Conservation (phyloP, 2,797 vertebrate genomes). For the Rhynchotus rufescens region DNA sequence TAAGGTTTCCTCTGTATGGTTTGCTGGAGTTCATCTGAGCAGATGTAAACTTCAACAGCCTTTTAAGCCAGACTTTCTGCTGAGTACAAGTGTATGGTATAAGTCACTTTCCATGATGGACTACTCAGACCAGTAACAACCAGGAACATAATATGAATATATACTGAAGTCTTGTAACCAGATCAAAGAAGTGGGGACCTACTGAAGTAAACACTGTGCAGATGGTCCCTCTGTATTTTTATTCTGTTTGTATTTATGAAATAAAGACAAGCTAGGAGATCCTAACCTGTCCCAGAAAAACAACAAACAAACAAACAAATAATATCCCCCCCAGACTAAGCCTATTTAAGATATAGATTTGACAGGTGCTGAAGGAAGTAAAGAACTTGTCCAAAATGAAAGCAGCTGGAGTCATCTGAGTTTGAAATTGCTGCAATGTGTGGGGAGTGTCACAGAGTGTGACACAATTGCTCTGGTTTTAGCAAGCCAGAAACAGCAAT, state of each 20-base stretch:
- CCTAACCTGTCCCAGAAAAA: background rate
- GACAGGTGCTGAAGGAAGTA: background rate
- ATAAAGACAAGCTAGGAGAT: background rate
- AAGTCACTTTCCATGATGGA: background rate
- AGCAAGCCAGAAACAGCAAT: background rate
- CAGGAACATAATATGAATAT: background rate
- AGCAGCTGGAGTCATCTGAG: background rate
- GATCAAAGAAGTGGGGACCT: background rate
- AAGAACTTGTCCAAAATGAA: constrained; percentile 12
- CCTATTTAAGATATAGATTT: background rate
- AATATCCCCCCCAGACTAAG: fast-evolving
- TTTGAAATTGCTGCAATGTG: background rate
- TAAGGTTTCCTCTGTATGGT: background rate
- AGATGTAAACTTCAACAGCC: background rate
- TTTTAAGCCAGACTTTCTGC: background rate
- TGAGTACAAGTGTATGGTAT: background rate
- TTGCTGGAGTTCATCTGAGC: background rate
- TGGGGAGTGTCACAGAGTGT: background rate
- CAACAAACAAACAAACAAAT: too few species aligned
- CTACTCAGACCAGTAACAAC: background rate
- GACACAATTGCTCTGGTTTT: background rate
- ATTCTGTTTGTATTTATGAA: background rate
- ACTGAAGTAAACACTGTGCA: background rate
- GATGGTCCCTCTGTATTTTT: background rate
- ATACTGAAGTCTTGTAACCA: background rate